Percentiles rank a stretch among this genome's conserved stretches.
These are phyloP conservation scores for Pelodytes ibericus DNA, from an alignment of 2,797 vertebrate species.

Conservation along the genomic window DNA sequence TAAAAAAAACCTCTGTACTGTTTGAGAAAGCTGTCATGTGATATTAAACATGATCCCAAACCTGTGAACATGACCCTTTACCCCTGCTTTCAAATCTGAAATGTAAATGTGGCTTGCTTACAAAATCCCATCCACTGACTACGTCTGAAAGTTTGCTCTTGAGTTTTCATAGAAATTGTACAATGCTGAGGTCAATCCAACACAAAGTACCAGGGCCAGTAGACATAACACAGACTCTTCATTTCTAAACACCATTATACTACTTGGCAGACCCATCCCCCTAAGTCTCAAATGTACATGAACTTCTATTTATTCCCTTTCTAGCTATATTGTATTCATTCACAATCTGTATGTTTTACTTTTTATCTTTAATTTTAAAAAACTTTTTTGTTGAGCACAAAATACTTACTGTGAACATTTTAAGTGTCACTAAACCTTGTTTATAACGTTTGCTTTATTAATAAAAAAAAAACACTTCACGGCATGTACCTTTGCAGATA, in stretches of 20 bases:
- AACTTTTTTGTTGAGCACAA: neutral
- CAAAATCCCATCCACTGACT: conserved; percentile 67
- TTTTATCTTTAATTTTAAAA: conserved; percentile 25
- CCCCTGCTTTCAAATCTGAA: conserved; percentile 69
- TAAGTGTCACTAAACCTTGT: too few species aligned
- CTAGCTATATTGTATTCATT: conserved; percentile 42
- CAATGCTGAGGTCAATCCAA: conserved; percentile 74
- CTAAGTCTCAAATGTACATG: conserved; percentile 37
- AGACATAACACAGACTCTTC: conserved; percentile 90
- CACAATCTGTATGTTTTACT: conserved; percentile 22
- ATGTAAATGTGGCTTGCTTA: conserved; percentile 72
- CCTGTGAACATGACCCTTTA: conserved; percentile 71
- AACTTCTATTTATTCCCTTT: conserved; percentile 43
- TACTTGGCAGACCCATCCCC: conserved; percentile 71
- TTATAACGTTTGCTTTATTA: neutral
- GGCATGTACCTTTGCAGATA: too few species aligned
- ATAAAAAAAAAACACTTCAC: neutral
- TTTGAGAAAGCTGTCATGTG: conserved; percentile 70
- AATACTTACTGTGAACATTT: neutral
- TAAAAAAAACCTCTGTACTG: conserved; percentile 63
- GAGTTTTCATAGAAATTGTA: conserved; percentile 65
- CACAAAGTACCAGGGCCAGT: conserved; percentile 74
- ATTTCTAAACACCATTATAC: conserved; percentile 70
- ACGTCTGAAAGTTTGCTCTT: conserved; percentile 64
- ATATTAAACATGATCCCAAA: conserved; percentile 71